Evolutionary conservation across 2,113 vertebrate genomes (phyloP), one percentile per base, ranked within the genome.

Genomic region (Lichenostomus cassidix): DNA sequence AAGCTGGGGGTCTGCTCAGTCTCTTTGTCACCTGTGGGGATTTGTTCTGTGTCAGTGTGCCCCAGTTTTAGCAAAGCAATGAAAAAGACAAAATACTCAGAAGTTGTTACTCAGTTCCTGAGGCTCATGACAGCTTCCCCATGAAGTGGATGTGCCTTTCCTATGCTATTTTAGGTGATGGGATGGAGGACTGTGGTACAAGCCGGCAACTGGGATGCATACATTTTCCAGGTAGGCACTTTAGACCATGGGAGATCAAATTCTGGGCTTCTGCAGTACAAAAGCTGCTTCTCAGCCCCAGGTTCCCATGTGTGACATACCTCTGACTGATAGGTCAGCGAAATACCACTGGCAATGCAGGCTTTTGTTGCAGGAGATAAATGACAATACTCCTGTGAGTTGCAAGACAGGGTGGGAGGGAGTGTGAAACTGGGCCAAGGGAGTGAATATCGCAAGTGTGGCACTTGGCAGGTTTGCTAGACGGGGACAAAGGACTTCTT

Each of bases 331-430:
- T 0, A 37, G 1, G 21, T 44, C 29, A 35, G 22, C 2, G 6
- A 90, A 84, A 35, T 73, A 33, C 10, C 44, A 20, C 68, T 11
- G 20, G n/a, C 37, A 74, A 12, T 21, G 65, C 12, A 28, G 50
- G 37, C 15, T 68, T 69, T 33, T 44, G 33, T 9, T 52, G 44
- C 35, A 70, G 60, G 18, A 56, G 11, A 46, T 35, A 70, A 75
- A 22, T n/a, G 7, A 59, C 10, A 55, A 3, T 35, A 17, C 12
- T 46, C 35, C 22, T 1, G 0, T 0, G 5, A 14, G 9, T 14
- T 58, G 31, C 37, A 58, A n/a, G 62, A 68, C 35, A 64, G 13
- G 18, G 11, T 17, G 62, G 39, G 62, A 79, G 13, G 18, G 33
- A 55, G 71, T 18, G 23, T 39, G 53, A 67, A 59, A 20, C 29